Conservation (phyloP, 2,113 vertebrate species). For the Elachura formosa region DNA sequence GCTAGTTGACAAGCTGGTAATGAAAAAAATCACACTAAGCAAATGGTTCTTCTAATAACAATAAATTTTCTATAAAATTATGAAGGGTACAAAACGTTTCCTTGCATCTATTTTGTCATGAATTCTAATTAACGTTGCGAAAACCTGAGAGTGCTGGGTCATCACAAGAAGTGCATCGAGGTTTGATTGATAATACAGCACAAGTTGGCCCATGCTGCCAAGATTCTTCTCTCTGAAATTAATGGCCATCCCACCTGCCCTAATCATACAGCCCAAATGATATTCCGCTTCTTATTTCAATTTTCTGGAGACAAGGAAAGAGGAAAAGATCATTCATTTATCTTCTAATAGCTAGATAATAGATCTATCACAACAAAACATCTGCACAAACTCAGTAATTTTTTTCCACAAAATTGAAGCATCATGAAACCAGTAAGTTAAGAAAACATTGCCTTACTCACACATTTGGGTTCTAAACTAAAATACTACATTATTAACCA, state of each 20-base stretch:
- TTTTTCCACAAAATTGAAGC: conserved; percentile 63
- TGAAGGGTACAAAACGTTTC: conserved; percentile 94
- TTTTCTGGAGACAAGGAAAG: conserved; percentile 87
- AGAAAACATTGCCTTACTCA: conserved; percentile 57
- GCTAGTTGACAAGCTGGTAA: conserved; percentile 97
- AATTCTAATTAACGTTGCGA: conserved; percentile 94
- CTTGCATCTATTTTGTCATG: conserved; percentile 99
- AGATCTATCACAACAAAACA: conserved; percentile 99
- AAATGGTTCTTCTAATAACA: conserved; percentile 99
- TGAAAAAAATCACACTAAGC: conserved; percentile 99
- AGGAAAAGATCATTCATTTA: conserved; percentile 97
- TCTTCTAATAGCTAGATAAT: conserved; percentile 99
- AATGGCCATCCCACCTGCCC: conserved; percentile 90
- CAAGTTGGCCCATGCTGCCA: conserved; percentile 82
- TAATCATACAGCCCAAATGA: conserved; percentile 89
- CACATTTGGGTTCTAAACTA: conserved; percentile 18
- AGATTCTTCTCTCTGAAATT: conserved; percentile 83
- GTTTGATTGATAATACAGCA: conserved; percentile 89
- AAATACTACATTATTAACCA: conserved; percentile 31
- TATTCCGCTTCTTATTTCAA: conserved; percentile 97
- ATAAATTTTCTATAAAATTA: conserved; percentile 99
- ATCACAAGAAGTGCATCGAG: conserved; percentile 87
- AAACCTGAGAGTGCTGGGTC: conserved; percentile 95
- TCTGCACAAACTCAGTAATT: conserved; percentile 83
- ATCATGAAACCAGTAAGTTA: conserved; percentile 74